phyloP scores from a whole-genome alignment of 2,113 vertebrate genomes.

The Athene noctua region DNA sequence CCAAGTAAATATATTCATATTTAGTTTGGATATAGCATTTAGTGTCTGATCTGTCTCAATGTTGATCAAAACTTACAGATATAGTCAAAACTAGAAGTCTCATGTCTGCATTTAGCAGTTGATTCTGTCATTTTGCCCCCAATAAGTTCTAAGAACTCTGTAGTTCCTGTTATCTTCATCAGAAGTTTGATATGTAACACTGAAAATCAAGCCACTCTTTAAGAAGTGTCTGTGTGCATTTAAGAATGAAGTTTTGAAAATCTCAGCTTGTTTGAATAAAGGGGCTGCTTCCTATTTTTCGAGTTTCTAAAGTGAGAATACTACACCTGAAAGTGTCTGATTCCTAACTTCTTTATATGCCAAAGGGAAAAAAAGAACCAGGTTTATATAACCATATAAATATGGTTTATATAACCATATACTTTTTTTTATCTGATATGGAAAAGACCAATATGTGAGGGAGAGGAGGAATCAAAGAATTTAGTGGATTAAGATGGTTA shows the following conservation, averaged over 20 bases:
- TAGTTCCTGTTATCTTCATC: neutral
- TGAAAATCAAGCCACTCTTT: constrained; percentile 11
- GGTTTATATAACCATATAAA: neutral
- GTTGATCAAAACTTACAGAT: neutral
- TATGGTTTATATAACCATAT: neutral
- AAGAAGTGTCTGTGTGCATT: neutral
- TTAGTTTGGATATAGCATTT: neutral
- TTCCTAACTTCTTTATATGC: neutral
- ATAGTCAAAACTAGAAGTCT: neutral
- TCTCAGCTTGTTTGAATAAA: neutral
- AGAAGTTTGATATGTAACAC: neutral
- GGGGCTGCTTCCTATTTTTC: neutral
- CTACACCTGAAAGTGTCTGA: neutral
- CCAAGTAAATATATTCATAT: neutral
- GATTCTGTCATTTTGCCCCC: neutral
- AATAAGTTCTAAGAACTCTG: neutral
- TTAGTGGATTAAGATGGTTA: neutral
- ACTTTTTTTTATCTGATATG: neutral
- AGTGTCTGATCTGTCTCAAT: neutral
- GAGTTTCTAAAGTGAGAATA: neutral
- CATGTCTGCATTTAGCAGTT: neutral
- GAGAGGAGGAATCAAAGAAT: neutral
- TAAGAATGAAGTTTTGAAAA: neutral
- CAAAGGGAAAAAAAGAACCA: neutral
- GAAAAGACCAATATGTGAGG: neutral